Evolutionary conservation across 2,113 vertebrate species (phyloP).

Genomic region (Chlamydotis undulata): DNA sequence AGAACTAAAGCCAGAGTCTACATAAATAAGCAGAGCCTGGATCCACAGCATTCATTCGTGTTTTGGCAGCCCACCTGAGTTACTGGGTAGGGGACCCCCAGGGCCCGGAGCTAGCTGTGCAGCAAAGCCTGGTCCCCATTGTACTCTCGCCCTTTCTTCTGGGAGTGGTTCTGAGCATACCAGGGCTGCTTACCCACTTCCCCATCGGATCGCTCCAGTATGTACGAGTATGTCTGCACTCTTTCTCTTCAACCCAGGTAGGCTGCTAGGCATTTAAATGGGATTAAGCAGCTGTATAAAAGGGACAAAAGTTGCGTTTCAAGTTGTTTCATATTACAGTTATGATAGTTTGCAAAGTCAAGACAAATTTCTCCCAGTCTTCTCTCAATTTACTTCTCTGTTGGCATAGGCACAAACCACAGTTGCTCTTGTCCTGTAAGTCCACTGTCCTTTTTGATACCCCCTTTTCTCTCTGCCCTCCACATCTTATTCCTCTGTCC

Average conservation of each 20-base stretch:
- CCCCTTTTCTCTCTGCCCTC: background rate
- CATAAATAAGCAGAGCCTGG: background rate
- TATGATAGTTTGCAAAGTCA: background rate
- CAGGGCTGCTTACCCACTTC: background rate
- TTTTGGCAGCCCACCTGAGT: background rate
- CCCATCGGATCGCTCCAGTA: background rate
- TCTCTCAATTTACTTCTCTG: background rate
- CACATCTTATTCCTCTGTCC: background rate
- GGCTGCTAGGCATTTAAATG: background rate
- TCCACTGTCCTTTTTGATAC: background rate
- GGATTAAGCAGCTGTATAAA: background rate
- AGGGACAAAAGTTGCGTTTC: background rate
- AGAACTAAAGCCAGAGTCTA: background rate
- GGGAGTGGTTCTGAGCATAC: background rate
- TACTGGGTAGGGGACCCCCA: background rate
- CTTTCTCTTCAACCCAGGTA: background rate
- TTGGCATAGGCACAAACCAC: background rate
- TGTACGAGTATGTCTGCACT: accelerated
- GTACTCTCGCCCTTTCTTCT: accelerated
- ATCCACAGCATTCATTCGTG: background rate
- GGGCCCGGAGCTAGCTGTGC: background rate
- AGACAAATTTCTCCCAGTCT: background rate
- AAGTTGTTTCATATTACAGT: background rate
- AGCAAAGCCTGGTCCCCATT: background rate
- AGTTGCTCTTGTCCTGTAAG: background rate